Conservation (phyloP, 2,113 vertebrate species). For the Astur gentilis region DNA sequence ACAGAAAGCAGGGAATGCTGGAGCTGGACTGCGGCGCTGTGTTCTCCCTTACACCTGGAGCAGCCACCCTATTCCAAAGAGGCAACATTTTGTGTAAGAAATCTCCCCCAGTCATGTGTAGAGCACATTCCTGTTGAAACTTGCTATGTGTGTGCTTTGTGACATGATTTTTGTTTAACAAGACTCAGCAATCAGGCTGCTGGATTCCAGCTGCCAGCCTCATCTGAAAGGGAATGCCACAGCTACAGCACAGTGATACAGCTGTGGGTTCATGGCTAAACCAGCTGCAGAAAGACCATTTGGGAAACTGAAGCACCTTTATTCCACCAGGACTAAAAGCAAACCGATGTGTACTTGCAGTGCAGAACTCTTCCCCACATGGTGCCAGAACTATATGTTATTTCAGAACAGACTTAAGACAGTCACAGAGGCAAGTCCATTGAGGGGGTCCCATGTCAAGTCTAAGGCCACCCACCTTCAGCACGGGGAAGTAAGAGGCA, state of each 20-base stretch:
- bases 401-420: neutral
- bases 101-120: accelerated
- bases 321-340: neutral
- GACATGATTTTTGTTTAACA: neutral
- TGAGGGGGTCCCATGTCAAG: neutral
- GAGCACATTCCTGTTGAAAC: neutral
- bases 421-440: neutral
- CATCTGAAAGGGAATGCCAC: neutral
- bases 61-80: neutral
- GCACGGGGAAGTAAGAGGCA: neutral
- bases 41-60: neutral
- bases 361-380: neutral
- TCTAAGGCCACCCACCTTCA: neutral
- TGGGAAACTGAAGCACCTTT: neutral
- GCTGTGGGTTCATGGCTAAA: neutral
- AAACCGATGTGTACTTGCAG: neutral
- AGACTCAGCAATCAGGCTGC: neutral
- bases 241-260: neutral
- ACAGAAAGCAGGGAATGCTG: neutral
- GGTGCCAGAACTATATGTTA: neutral
- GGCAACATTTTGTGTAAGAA: neutral
- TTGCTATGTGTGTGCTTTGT: neutral
- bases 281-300: accelerated
- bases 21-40: too few relatives aligned
- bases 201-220: neutral